These are phyloP conservation scores for Apomyelois bistriatella DNA, from an alignment of 2,888 invertebrate genomes.

Conservation along the genomic window DNA sequence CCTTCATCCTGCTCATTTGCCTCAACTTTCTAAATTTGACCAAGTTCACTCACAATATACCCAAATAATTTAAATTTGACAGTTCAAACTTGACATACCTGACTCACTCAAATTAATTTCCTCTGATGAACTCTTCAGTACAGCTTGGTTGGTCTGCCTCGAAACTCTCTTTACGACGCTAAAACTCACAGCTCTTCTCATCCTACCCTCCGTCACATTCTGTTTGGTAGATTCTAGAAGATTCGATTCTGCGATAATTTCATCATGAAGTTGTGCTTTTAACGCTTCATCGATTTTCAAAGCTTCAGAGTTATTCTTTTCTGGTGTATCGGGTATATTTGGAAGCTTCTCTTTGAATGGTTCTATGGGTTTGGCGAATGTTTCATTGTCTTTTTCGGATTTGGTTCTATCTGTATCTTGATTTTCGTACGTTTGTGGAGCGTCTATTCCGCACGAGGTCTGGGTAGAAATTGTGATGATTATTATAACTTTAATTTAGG, in stretches of 20 bases:
- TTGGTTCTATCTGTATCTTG: conserved; percentile 59
- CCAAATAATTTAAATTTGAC: too few species aligned
- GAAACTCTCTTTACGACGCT: conserved; percentile 25
- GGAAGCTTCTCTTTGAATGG: conserved; percentile 49
- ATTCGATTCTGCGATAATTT: conserved; percentile 55
- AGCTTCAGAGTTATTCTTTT: conserved; percentile 49
- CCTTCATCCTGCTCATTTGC: too few species aligned
- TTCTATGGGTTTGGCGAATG: conserved; percentile 47
- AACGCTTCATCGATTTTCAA: conserved; percentile 50
- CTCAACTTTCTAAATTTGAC: too few species aligned
- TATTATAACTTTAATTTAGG: too few species aligned
- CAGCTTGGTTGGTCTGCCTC: conserved; percentile 48
- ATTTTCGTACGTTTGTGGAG: conserved; percentile 62
- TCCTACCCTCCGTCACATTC: conserved; percentile 44
- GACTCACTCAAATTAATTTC: conserved; percentile 52
- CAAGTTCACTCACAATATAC: too few species aligned
- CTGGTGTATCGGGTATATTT: conserved; percentile 47
- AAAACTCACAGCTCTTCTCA: conserved; percentile 28
- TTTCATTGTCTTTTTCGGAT: conserved; percentile 65
- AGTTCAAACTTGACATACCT: too few species aligned
- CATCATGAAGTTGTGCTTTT: conserved; percentile 46
- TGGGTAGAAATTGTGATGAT: conserved; percentile 27
- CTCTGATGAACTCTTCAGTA: conserved; percentile 47
- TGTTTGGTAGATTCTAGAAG: conserved; percentile 48
- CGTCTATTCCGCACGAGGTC: conserved; percentile 65